These are phyloP conservation scores for Setipinna tenuifilis DNA, from an alignment of 2,797 vertebrate genomes.

Conservation along the genomic window DNA sequence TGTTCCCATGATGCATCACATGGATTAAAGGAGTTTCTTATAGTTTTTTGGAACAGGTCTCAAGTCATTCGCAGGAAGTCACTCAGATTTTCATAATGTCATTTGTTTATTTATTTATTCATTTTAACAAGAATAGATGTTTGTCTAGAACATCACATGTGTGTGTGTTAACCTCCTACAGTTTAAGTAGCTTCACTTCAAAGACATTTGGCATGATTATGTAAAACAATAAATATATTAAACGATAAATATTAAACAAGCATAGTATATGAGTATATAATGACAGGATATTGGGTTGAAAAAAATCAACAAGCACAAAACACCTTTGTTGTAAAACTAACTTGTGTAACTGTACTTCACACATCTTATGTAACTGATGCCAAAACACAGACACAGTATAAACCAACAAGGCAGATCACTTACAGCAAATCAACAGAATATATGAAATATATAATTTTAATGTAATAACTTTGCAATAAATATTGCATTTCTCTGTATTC, in stretches of 20 bases:
- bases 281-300: neutral
- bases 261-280: neutral
- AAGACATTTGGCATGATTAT: neutral
- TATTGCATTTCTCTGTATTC: neutral
- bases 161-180: neutral
- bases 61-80: constrained; percentile 74
- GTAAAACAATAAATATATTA: no score
- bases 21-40: constrained; percentile 68
- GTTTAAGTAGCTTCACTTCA: neutral
- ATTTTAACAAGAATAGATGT: neutral
- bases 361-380: neutral
- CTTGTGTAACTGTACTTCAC: neutral
- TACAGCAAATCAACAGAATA: neutral
- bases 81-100: constrained; percentile 31
- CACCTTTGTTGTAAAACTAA: neutral
- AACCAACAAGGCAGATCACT: neutral
- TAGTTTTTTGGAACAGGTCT: constrained; percentile 74
- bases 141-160: neutral
- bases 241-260: neutral
- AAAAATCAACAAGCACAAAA: neutral
- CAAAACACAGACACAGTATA: constrained; percentile 5
- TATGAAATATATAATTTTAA: neutral
- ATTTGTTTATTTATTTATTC: neutral
- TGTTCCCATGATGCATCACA: constrained; percentile 71
- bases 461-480: neutral